Percentiles rank a stretch among this genome's conserved stretches.
These are phyloP conservation scores for Halisarca cf. caerulea DNA, from an alignment of 37 sponge, comb jelly and placozoan genomes.

Conservation along the genomic window DNA sequence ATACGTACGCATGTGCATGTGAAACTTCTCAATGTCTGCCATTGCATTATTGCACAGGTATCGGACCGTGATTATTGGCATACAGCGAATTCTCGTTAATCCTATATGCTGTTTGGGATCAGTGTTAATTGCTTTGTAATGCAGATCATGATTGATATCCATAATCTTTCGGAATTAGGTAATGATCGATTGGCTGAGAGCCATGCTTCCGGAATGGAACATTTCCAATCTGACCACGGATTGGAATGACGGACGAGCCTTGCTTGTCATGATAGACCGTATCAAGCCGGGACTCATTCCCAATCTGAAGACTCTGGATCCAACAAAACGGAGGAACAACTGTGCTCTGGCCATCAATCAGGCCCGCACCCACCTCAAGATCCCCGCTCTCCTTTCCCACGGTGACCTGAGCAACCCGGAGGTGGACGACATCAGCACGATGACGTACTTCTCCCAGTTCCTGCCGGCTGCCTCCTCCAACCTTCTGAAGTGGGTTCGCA, in stretches of 20 bases:
- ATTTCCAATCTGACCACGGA: conserved; percentile 73
- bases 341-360: conserved; percentile 62
- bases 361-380: conserved; percentile 67
- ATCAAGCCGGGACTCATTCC: conserved; percentile 72
- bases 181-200: conserved; percentile 66
- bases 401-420: conserved; percentile 47
- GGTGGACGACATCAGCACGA: conserved; percentile 81
- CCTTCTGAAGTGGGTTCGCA: conserved; percentile 66
- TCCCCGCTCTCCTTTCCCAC: conserved; percentile 63
- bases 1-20: no score
- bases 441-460: conserved; percentile 87
- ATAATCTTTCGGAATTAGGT: conserved; percentile 35
- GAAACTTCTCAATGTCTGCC: no score
- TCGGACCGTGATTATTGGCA: no score
- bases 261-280: conserved; percentile 61
- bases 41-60: no score
- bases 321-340: conserved; percentile 62
- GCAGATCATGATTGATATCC: no score
- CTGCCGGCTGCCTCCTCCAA: conserved; percentile 40
- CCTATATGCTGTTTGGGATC: no score
- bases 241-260: conserved; percentile 69
- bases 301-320: conserved; percentile 44
- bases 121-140: no score
- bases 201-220: conserved; percentile 59
- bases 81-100: no score